A percentile compares a stretch with the other conserved stretches of the same genome.
Conservation (phyloP, 2,797 vertebrate genomes). For the Chloroceryle amazona region DNA sequence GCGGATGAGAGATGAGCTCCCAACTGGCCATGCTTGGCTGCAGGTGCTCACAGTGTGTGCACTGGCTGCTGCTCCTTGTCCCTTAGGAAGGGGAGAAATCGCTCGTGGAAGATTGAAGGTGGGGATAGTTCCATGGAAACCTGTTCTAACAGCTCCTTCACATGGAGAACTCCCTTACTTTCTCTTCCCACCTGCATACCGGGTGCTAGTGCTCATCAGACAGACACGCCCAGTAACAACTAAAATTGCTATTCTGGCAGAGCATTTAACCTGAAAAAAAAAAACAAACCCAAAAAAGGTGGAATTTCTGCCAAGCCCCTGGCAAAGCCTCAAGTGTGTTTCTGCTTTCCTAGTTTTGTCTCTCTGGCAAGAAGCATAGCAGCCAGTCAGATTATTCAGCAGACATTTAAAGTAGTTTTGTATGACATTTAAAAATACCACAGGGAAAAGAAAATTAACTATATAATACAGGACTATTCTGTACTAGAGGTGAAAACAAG, state of each 20-base stretch:
- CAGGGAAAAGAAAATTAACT: neutral
- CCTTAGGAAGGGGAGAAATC: neutral
- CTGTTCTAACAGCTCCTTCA: neutral
- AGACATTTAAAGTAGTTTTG: neutral
- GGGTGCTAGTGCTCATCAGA: neutral
- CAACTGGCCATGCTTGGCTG: rapidly evolving
- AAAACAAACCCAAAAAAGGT: neutral
- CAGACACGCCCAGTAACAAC: rapidly evolving
- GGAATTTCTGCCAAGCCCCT: neutral
- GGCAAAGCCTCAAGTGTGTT: neutral
- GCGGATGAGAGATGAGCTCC: neutral
- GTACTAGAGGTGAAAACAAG: neutral
- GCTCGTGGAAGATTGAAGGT: neutral
- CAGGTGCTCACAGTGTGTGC: neutral
- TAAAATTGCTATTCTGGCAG: rapidly evolving
- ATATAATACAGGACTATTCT: neutral
- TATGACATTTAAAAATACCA: neutral
- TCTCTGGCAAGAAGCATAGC: neutral
- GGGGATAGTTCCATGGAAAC: neutral
- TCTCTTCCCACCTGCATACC: neutral
- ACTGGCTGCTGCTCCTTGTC: neutral
- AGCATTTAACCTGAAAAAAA: neutral
- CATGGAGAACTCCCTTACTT: neutral
- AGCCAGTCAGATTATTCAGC: neutral
- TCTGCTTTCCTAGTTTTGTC: neutral